Evolutionary conservation across 1,140 invertebrate genomes (phyloP), one percentile per base, ranked within the genome.

Genomic region (Sycophaga agraensis): DNA sequence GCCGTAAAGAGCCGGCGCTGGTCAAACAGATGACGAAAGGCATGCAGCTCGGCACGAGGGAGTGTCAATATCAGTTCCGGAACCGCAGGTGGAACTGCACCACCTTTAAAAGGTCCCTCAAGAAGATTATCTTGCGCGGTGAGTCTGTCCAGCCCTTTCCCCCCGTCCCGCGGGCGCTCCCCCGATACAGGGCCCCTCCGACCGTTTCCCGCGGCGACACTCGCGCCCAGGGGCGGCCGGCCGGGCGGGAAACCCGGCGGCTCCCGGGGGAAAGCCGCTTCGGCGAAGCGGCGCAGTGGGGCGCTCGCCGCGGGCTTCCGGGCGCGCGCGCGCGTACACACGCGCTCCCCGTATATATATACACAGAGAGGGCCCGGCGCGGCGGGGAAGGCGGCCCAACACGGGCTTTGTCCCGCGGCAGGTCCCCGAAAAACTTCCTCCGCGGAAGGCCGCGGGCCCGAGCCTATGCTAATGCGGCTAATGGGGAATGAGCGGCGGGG

Each of bases 31-130:
- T 93, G 63, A 84, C 85, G 22, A 84, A 83, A 66, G 91, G 91
- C n/a, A 87, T 92, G 39, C 84, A 86, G 59, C 76, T 91, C 48
- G 91, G 89, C 14, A 91, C 90, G 63, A 85, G 83, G 59, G 91
- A 94, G 84, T 94, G 91, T 73, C 89, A 92, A 61, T 87, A 88
- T 71, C 92, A 94, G 79, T 93, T 94, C 77, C 84, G 88, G 28
- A 86, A 90, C 72, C 84, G 91, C 49, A 82, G 88, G 66, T 94
- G 91, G 91, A 94, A 94, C 75, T 93, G 92, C 73, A 92, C 91
- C 11, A 88, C 88, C 1, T 83, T 87, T 34, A 85, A 87, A 65
- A 84, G 87, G 60, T 91, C 90, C 60, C 87, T 94, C 73, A 87
- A 87, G 70, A 92, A 91, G 78, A 90, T 94, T 68, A 82, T 94